phyloP scores from a whole-genome alignment of 2,797 vertebrate genomes.

The Falco rusticolus region DNA sequence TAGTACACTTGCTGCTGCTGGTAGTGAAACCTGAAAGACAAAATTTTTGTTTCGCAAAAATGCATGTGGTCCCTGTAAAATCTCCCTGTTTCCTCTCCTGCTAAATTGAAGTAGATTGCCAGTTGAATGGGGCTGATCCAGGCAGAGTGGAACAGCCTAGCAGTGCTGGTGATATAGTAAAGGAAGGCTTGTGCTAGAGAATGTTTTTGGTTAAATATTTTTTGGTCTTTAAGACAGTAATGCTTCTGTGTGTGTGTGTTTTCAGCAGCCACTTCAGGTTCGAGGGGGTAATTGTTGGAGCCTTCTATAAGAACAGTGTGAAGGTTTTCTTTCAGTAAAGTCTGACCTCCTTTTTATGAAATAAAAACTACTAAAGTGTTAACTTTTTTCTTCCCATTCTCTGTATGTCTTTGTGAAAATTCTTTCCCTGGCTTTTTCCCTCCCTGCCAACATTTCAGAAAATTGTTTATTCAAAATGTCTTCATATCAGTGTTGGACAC shows the following conservation, averaged over 20 bases:
- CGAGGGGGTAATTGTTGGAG: neutral
- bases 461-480: neutral
- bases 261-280: neutral
- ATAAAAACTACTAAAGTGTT: neutral
- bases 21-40: neutral
- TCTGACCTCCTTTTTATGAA: neutral
- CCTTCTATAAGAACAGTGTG: neutral
- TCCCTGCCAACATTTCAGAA: neutral
- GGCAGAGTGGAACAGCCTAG: neutral
- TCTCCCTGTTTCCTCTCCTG: neutral
- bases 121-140: neutral
- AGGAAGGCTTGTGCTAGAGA: neutral
- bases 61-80: neutral
- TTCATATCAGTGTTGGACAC: neutral
- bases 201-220: slow-evolving; percentile 20
- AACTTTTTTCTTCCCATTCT: neutral
- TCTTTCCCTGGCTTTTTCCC: neutral
- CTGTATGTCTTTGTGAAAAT: neutral
- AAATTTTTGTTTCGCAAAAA: neutral
- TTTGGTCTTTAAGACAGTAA: neutral
- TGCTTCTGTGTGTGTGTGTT: neutral
- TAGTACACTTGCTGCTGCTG: neutral
- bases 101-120: neutral
- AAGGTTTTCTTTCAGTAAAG: neutral
- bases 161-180: neutral